Conservation (phyloP, 2,797 vertebrate species). For the Percopsis omiscomaycus region DNA sequence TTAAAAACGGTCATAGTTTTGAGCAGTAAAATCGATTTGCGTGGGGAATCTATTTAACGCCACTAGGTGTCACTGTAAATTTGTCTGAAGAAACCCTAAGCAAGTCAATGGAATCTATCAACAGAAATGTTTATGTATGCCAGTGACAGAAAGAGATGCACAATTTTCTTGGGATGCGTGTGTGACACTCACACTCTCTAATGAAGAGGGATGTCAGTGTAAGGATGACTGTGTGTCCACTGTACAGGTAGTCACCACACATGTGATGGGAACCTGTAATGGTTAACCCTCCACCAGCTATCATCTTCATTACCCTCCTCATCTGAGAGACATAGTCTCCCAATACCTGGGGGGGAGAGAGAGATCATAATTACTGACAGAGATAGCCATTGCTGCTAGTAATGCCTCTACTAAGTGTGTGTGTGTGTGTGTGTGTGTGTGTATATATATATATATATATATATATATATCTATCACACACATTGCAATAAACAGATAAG, state of each 20-base stretch:
- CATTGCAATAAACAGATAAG: too few species aligned
- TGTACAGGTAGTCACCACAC: conserved; percentile 90
- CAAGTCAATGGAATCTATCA: too few species aligned
- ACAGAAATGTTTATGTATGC: too few species aligned
- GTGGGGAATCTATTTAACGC: neutral
- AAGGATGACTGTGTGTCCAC: conserved; percentile 87
- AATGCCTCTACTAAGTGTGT: too few species aligned
- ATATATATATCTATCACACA: too few species aligned
- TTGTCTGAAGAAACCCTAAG: too few species aligned
- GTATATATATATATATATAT: too few species aligned
- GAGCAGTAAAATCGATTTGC: too few species aligned
- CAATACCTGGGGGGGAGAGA: conserved; percentile 72
- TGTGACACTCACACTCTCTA: conserved; percentile 84
- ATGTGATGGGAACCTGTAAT: conserved; percentile 88
- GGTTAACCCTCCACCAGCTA: conserved; percentile 85
- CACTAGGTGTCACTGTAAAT: conserved; percentile 3
- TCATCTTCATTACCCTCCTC: conserved; percentile 84
- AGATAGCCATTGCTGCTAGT: neutral
- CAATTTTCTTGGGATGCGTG: neutral
- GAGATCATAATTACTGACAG: too few species aligned
- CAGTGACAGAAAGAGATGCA: too few species aligned
- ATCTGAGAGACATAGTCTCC: conserved; percentile 86
- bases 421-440: too few species aligned
- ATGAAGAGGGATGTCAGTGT: conserved; percentile 88
- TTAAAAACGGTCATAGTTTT: too few species aligned